phyloP scores from a whole-genome alignment of 2,797 vertebrate species.

The Botia kubotai region DNA sequence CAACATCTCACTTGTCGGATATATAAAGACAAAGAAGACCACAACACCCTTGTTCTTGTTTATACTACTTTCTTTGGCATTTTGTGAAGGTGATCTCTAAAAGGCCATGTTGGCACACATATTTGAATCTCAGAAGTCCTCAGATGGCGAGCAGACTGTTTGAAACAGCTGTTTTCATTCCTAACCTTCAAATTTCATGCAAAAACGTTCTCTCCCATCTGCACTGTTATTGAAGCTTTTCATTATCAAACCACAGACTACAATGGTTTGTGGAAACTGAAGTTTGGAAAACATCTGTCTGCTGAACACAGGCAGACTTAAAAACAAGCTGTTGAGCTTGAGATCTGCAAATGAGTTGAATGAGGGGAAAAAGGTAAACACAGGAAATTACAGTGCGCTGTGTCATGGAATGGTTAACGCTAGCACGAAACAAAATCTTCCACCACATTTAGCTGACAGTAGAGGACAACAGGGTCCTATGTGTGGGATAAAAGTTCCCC shows the following conservation, averaged over 20 bases:
- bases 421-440: neutral
- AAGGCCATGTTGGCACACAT: neutral
- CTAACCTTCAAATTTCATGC: slow-evolving; percentile 8
- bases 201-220: slow-evolving; percentile 21
- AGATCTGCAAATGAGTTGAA: neutral
- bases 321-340: slow-evolving; percentile 10
- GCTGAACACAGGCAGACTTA: neutral
- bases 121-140: neutral
- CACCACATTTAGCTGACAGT: neutral
- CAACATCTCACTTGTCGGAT: neutral
- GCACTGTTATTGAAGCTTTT: slow-evolving; percentile 31
- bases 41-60: neutral
- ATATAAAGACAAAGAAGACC: neutral
- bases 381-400: neutral
- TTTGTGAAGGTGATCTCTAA: neutral
- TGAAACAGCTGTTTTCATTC: slow-evolving; percentile 45
- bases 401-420: neutral
- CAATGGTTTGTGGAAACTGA: slow-evolving; percentile 42
- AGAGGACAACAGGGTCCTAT: neutral
- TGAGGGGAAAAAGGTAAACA: slow-evolving; percentile 13
- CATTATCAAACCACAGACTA: slow-evolving; percentile 41
- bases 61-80: neutral
- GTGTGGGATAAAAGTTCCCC: no score
- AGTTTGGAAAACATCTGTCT: slow-evolving; percentile 40
- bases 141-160: slow-evolving; percentile 32